phyloP scores from a whole-genome alignment of 2,113 vertebrate genomes.

The Poeciliopsis retropinna region DNA sequence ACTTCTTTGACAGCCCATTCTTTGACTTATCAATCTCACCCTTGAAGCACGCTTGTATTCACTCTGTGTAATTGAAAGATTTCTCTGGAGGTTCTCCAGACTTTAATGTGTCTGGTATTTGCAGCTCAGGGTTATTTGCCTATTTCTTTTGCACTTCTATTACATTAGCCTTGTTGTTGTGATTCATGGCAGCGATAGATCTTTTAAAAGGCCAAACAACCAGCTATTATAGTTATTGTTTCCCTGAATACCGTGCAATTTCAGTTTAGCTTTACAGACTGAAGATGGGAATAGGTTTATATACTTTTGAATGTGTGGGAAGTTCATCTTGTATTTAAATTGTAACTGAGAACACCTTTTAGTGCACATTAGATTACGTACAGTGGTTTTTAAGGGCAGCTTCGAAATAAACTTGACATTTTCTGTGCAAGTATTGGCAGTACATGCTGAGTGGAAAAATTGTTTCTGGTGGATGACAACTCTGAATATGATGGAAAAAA shows the following conservation, averaged over 20 bases:
- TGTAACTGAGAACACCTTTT: not conserved
- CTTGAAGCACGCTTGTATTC: slow-evolving; percentile 70
- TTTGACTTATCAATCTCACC: slow-evolving; percentile 77
- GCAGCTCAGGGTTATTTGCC: slow-evolving; percentile 67
- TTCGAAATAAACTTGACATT: not conserved
- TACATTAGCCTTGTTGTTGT: slow-evolving; percentile 61
- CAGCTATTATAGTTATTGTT: slow-evolving; percentile 68
- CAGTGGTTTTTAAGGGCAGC: not conserved
- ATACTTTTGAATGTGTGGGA: not conserved
- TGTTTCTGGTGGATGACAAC: not conserved
- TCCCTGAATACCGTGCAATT: slow-evolving; percentile 25
- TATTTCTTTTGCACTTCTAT: slow-evolving; percentile 74
- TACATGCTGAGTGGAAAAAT: too few relatives aligned
- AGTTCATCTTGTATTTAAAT: not conserved
- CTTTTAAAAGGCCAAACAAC: slow-evolving; percentile 58
- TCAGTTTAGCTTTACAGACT: not conserved
- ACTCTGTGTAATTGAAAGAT: slow-evolving; percentile 83
- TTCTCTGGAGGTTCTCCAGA: slow-evolving; percentile 78
- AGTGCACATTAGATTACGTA: not conserved
- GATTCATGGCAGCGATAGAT: slow-evolving; percentile 64
- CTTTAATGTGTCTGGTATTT: slow-evolving; percentile 76
- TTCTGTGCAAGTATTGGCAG: not conserved
- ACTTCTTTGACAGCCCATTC: slow-evolving; percentile 75
- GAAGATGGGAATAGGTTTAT: not conserved
- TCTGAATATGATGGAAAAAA: not conserved